Conservation (phyloP, 64 coral and sea anemone species). For the Cladopsammia gracilis region DNA sequence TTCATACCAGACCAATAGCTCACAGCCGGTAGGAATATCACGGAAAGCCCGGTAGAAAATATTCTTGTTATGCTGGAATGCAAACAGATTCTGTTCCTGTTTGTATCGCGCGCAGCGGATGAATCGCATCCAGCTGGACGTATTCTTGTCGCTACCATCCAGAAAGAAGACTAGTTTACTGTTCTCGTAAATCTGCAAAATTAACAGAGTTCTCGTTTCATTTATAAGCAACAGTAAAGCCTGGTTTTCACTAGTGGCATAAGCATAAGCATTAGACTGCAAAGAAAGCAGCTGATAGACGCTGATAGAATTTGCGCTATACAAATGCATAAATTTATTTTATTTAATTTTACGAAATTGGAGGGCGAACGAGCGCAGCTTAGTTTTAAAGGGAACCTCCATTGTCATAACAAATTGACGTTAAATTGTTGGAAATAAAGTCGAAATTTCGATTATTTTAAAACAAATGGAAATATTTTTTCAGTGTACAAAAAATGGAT, state of each 20-base stretch:
- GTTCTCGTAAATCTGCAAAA: constrained; percentile 75
- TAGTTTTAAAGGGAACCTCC: too few species aligned
- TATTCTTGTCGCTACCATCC: constrained; percentile 80
- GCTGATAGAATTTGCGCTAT: too few species aligned
- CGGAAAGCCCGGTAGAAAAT: constrained; percentile 85
- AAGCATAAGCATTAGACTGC: too few species aligned
- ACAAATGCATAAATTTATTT: too few species aligned
- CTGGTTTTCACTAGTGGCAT: not conserved
- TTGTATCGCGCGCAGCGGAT: constrained; percentile 84
- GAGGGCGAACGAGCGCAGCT: too few species aligned
- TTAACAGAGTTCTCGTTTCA: not conserved
- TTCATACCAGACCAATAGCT: constrained; percentile 88
- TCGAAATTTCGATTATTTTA: too few species aligned
- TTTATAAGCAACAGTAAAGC: not conserved
- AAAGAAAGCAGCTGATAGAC: too few species aligned
- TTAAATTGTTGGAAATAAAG: too few species aligned
- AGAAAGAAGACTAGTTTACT: constrained; percentile 55
- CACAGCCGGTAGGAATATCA: constrained; percentile 62
- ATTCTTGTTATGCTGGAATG: constrained; percentile 74
- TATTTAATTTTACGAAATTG: too few species aligned
- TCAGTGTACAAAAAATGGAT: too few species aligned
- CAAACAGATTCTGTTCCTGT: constrained; percentile 80
- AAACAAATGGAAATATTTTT: too few species aligned
- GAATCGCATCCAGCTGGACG: constrained; percentile 88
- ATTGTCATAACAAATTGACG: too few species aligned